These are phyloP conservation scores for Crotalus viridis DNA, from an alignment of 2,113 vertebrate species.

Conservation along the genomic window DNA sequence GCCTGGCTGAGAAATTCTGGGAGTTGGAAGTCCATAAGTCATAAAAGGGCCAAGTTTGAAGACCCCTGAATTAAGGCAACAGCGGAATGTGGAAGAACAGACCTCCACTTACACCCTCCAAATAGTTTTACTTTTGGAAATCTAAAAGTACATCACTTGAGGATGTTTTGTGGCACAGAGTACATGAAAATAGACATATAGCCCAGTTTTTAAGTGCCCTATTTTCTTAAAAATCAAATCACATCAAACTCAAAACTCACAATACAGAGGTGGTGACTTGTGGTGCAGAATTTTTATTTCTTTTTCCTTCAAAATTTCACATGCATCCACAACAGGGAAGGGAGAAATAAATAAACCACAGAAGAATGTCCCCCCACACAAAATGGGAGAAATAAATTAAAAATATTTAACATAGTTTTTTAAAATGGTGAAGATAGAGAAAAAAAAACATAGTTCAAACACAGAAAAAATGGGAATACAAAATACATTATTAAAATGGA, in stretches of 20 bases:
- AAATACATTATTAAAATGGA: slow-evolving; percentile 28
- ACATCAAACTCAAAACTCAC: slow-evolving; percentile 30
- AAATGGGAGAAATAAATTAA: slow-evolving; percentile 39
- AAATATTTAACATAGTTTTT: slow-evolving; percentile 21
- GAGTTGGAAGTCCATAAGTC: no score
- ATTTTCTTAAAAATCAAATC: slow-evolving; percentile 19
- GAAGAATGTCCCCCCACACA: slow-evolving; percentile 2
- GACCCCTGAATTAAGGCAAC: neutral
- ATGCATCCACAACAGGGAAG: slow-evolving; percentile 33
- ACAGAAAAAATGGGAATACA: slow-evolving; percentile 16
- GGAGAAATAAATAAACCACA: slow-evolving; percentile 36
- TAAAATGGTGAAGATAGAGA: neutral
- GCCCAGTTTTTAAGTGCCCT: slow-evolving; percentile 7
- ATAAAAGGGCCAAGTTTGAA: no score
- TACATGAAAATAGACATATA: slow-evolving; percentile 11
- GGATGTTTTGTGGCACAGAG: neutral
- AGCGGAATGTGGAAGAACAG: neutral
- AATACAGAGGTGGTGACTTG: slow-evolving; percentile 20
- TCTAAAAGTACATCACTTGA: neutral
- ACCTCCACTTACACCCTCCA: neutral
- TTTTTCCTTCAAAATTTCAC: slow-evolving; percentile 28
- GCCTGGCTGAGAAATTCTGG: no score
- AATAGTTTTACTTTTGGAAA: neutral
- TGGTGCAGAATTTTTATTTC: slow-evolving; percentile 29
- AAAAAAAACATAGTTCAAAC: slow-evolving; percentile 8